Conservation (phyloP, 2,113 vertebrate species). For the Macaca mulatta region DNA sequence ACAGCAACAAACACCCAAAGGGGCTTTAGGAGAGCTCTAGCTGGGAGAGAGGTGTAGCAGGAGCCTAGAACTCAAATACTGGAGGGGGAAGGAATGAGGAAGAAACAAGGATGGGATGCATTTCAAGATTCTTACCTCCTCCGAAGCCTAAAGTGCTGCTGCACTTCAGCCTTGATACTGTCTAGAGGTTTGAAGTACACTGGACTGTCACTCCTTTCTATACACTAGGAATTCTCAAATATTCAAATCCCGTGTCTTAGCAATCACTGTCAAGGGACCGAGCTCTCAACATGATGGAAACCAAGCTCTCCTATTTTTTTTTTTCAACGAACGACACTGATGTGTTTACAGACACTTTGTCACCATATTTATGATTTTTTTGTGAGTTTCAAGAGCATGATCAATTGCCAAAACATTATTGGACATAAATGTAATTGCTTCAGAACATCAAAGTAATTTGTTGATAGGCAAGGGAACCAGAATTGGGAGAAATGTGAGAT, state of each 20-base stretch:
- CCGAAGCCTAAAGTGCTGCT: not conserved
- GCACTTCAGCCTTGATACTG: not conserved
- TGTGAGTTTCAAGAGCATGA: slow-evolving; percentile 40
- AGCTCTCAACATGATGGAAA: not conserved
- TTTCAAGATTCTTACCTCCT: not conserved
- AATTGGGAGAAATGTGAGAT: not conserved
- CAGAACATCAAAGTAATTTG: slow-evolving; percentile 28
- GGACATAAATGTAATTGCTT: slow-evolving; percentile 23
- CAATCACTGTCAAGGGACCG: slow-evolving; percentile 14
- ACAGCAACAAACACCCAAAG: not conserved
- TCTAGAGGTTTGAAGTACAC: not conserved
- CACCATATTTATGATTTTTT: slow-evolving; percentile 48
- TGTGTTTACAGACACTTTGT: slow-evolving; percentile 43
- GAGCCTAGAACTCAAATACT: not conserved
- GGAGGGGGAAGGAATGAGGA: not conserved
- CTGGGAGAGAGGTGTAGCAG: not conserved
- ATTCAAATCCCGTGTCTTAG: not conserved
- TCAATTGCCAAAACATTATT: slow-evolving; percentile 46
- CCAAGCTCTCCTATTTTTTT: not conserved
- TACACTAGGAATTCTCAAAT: slow-evolving; percentile 37
- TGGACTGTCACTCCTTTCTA: slow-evolving; percentile 4
- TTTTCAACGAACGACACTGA: not conserved
- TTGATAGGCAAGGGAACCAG: not conserved
- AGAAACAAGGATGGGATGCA: not conserved
- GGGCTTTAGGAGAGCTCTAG: not conserved